Conservation (phyloP, 2,888 invertebrate genomes). For the Ashinkailepas kermadecensis region DNA sequence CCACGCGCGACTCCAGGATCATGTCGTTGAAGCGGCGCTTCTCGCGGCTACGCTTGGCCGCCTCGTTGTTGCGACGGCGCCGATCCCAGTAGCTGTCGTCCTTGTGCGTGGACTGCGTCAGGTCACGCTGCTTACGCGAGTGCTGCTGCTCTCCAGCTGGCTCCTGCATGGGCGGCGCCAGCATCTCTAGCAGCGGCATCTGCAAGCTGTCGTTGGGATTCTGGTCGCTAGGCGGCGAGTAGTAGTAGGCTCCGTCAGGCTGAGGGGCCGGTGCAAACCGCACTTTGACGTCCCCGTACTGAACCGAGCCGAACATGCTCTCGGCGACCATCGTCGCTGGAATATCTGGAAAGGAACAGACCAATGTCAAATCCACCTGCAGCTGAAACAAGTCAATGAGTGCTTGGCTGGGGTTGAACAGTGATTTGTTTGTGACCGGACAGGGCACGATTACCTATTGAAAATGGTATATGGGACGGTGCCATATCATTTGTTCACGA, state of each 20-base stretch:
- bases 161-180: not conserved
- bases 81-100: constrained; percentile 98
- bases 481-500: too few relatives aligned
- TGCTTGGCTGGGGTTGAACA: not conserved
- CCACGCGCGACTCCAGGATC: constrained; percentile 87
- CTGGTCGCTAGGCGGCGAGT: not conserved
- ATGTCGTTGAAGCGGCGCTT: constrained; percentile 93
- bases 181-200: not conserved
- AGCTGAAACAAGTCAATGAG: not conserved
- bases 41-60: constrained; percentile 89
- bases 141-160: constrained; percentile 46
- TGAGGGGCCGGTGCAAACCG: not conserved
- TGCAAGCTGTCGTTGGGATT: not conserved
- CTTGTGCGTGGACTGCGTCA: constrained; percentile 93
- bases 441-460: not conserved
- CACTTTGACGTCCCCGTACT: not conserved
- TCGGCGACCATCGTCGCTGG: not conserved
- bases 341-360: not conserved
- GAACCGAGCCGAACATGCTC: not conserved
- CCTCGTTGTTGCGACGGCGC: constrained; percentile 90
- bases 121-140: constrained; percentile 87
- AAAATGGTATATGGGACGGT: not conserved
- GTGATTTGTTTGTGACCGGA: not conserved
- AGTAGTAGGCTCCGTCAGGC: not conserved
- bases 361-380: not conserved